These are phyloP conservation scores for Tetrax tetrax DNA, from an alignment of 2,113 vertebrate genomes.

Conservation along the genomic window DNA sequence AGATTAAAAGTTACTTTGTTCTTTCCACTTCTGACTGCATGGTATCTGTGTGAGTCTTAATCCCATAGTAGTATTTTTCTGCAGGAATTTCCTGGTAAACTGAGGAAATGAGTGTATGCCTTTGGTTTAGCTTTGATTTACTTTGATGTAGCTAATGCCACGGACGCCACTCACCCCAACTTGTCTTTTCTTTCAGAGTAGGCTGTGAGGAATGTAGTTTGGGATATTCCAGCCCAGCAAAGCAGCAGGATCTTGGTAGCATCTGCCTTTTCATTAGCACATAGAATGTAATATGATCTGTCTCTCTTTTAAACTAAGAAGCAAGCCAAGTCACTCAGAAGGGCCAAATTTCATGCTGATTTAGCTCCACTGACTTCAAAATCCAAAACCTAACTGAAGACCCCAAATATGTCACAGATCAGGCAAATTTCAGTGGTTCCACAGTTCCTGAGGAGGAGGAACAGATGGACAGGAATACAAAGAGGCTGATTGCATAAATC, in stretches of 20 bases:
- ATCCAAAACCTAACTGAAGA: background rate
- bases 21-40: background rate
- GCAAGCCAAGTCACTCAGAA: background rate
- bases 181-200: background rate
- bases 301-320: background rate
- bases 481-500: conserved; percentile 27
- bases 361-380: background rate
- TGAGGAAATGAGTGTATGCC: background rate
- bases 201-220: background rate
- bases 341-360: background rate
- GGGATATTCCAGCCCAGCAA: background rate
- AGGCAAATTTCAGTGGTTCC: conserved; percentile 22
- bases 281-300: background rate
- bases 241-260: background rate
- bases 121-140: background rate
- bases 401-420: background rate
- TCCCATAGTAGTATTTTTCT: background rate
- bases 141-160: background rate
- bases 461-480: conserved; percentile 40
- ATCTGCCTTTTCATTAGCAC: background rate
- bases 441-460: background rate
- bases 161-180: background rate
- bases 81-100: background rate
- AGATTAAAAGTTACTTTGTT: background rate
- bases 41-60: background rate